Conservation (phyloP, 2,797 vertebrate genomes). For the Huso huso region DNA sequence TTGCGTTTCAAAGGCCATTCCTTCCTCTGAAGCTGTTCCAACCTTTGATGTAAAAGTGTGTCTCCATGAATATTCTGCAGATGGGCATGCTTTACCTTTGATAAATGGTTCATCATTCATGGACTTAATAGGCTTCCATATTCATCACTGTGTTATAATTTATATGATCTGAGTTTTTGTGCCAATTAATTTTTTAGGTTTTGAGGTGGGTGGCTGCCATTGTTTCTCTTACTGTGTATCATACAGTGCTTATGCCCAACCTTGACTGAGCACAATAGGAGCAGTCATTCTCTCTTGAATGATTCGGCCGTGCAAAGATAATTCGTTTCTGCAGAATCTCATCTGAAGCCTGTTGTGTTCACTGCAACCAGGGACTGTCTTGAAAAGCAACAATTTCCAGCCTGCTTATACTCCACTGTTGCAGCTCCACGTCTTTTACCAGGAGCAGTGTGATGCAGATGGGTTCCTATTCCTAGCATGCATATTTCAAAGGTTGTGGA, state of each 20-base stretch:
- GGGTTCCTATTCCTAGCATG: background rate
- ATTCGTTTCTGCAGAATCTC: conserved; percentile 28
- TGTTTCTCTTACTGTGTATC: background rate
- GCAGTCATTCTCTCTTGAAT: background rate
- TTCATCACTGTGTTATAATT: no score
- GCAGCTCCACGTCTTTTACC: conserved; percentile 39
- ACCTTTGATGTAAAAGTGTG: conserved; percentile 45
- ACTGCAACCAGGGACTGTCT: conserved; percentile 26
- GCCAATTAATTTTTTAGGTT: no score
- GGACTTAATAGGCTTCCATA: no score
- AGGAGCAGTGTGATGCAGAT: conserved; percentile 21
- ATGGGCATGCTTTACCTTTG: background rate
- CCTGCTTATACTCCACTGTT: conserved; percentile 17
- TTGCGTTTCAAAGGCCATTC: conserved; percentile 16
- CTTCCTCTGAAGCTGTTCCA: conserved; percentile 30
- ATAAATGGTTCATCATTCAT: no score
- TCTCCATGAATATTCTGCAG: conserved; percentile 33
- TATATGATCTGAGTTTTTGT: no score
- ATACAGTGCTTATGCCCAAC: background rate
- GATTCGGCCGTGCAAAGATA: conserved; percentile 5
- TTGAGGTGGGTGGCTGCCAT: background rate
- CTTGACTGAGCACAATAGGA: conserved; percentile 3
- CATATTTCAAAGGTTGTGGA: conserved; percentile 26
- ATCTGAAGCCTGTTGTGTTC: background rate
- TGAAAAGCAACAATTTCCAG: conserved; percentile 30